Base-by-base conservation (phyloP, 1,140 invertebrate species). In the Ostrea edulis region DNA sequence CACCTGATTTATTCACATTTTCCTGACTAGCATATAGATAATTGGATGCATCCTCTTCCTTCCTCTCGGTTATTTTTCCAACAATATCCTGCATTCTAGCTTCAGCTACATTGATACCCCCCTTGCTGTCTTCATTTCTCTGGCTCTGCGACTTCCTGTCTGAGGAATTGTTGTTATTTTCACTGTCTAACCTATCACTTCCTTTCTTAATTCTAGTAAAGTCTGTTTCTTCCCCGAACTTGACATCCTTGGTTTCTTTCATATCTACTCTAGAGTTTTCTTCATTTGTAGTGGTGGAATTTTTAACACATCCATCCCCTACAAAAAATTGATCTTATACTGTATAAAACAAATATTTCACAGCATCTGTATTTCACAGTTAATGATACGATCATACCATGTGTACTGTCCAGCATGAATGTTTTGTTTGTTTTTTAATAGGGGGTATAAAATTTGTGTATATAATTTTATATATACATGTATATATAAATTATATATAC, bases 131-230 rank as follows among this genome's bases (percentile, higher is more conserved):
- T 0, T 11, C 25, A 35, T 35, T 83, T 54, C n/a, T 20, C 82
- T 11, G 14, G 17, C 22, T 81, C 14, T 54, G 9, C n/a, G 14
- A 51, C 20, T 62, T 62, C 20, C 3, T 62, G 8, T 77, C 68
- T 29, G 68, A 77, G 14, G 68, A 29, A 17, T 35, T 35, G 29
- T 77, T 77, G 22, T 77, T 77, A 77, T 77, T 77, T 77, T 77
- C 25, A 77, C 22, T 77, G 68, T 77, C 68, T 29, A 35, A 12
- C 25, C 29, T 77, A 2, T 77, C 68, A 77, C 9, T 77, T 12
- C 9, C 25, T 35, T 77, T 77, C 25, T 77, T 77, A 17, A 77
- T 77, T 77, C 68, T 25, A 2, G 68, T 77, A 35, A 77, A 77
- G 22, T 62, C 20, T 20, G 55, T 20, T n/a, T n/a, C 55, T 5